Conservation (phyloP, 2,113 vertebrate genomes). For the Donacobius atricapilla region DNA sequence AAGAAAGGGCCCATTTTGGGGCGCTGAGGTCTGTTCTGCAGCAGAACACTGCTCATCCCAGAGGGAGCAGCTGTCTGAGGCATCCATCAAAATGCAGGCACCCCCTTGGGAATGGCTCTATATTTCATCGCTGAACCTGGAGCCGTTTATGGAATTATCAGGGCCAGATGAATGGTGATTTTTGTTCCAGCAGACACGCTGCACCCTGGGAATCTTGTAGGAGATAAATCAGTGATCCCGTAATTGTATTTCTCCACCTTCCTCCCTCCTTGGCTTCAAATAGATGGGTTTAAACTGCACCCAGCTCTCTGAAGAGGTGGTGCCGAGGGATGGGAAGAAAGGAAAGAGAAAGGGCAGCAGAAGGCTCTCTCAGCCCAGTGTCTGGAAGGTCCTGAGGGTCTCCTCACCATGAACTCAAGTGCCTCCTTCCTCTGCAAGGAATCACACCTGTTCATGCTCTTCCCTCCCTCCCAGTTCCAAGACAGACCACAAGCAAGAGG, state of each 20-base stretch:
- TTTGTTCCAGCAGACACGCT: not conserved
- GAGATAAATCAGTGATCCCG: not conserved
- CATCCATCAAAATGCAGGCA: not conserved
- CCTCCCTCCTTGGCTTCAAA: not conserved
- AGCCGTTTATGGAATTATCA: constrained; percentile 7
- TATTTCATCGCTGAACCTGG: not conserved
- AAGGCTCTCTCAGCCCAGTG: not conserved
- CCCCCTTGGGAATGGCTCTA: not conserved
- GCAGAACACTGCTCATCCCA: not conserved
- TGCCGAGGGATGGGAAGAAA: not conserved
- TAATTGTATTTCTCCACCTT: not conserved
- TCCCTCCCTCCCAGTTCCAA: not conserved
- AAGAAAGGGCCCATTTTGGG: not conserved
- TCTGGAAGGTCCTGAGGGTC: not conserved
- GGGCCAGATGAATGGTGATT: not conserved
- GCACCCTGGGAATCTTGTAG: not conserved
- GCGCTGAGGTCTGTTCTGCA: not conserved
- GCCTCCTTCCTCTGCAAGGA: not conserved
- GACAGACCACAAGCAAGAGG: not conserved
- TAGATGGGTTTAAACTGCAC: not conserved
- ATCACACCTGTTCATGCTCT: not conserved
- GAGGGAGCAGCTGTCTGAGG: not conserved
- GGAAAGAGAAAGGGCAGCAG: not conserved
- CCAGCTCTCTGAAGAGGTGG: not conserved
- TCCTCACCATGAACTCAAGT: not conserved